Evolutionary conservation across 2,113 vertebrate genomes (phyloP).

Genomic region (Hypanus sabinus): DNA sequence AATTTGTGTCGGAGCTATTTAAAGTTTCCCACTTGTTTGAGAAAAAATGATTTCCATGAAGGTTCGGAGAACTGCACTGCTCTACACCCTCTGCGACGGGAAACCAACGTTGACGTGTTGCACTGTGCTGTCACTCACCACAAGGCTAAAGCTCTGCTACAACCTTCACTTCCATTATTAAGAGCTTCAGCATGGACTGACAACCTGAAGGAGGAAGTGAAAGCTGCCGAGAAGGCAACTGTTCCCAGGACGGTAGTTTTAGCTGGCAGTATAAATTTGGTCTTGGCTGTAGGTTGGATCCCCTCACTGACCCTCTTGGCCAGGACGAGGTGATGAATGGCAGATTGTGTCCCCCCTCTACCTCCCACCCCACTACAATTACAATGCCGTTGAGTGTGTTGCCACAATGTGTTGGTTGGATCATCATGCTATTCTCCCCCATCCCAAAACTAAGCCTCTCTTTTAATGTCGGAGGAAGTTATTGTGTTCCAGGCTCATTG

Average conservation of each 20-base stretch:
- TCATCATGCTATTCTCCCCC: background rate
- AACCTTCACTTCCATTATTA: background rate
- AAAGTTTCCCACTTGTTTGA: background rate
- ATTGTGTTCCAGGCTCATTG: background rate
- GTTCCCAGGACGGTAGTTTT: background rate
- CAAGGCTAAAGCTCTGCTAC: background rate
- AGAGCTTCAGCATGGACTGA: background rate
- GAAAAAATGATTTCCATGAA: background rate
- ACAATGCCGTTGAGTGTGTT: background rate
- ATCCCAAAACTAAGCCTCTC: background rate
- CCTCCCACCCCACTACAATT: background rate
- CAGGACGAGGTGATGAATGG: background rate
- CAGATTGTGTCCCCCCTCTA: background rate
- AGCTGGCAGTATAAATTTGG: background rate
- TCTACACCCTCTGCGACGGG: background rate
- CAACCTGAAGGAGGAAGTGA: constrained; percentile 13
- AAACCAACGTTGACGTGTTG: background rate
- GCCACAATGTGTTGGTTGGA: background rate
- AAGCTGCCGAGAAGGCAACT: background rate
- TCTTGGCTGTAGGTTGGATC: background rate
- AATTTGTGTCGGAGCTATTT: background rate
- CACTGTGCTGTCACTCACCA: background rate
- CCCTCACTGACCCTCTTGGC: too few species aligned
- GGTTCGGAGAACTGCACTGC: background rate
- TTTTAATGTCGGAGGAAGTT: background rate